Conservation (phyloP, 2,797 vertebrate genomes). For the Catamblyrhynchus diadema region DNA sequence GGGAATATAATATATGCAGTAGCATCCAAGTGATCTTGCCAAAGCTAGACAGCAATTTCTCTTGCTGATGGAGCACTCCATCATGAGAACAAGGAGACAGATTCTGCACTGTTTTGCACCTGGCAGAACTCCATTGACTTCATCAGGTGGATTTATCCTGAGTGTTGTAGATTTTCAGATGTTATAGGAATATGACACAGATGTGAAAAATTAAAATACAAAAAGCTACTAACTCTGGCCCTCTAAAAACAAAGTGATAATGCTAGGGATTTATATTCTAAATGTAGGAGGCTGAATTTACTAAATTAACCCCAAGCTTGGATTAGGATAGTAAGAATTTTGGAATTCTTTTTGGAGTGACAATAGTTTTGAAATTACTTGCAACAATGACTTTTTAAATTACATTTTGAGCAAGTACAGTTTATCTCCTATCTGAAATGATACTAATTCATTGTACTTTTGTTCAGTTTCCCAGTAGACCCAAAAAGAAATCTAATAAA, state of each 20-base stretch:
- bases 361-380: neutral
- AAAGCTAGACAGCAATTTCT: neutral
- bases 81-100: neutral
- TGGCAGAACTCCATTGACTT: slow-evolving; percentile 24
- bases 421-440: neutral
- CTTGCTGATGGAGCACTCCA: neutral
- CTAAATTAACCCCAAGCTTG: neutral
- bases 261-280: neutral
- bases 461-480: neutral
- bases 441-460: neutral
- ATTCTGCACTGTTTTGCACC: neutral
- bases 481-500: neutral
- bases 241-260: neutral
- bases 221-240: neutral
- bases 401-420: neutral
- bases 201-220: neutral
- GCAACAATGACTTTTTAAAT: neutral
- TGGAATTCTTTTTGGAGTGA: neutral
- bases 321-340: neutral
- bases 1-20: neutral
- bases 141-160: slow-evolving; percentile 8
- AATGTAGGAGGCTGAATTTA: neutral
- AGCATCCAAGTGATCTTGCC: neutral
- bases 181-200: neutral
- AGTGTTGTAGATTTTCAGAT: neutral